phyloP scores from a whole-genome alignment of 2,113 vertebrate species.

The Chiloscyllium plagiosum region DNA sequence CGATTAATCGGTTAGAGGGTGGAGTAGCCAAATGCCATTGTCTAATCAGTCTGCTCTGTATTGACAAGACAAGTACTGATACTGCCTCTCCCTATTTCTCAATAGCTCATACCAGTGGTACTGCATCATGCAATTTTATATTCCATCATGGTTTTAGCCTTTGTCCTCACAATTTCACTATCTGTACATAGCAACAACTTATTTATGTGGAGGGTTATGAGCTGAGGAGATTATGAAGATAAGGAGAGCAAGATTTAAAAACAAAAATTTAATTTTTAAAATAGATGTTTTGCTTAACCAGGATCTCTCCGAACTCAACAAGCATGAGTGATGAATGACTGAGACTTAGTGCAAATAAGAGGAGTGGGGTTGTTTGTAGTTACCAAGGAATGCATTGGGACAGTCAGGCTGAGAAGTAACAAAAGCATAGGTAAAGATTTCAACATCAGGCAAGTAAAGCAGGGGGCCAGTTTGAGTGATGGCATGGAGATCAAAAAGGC shows the following conservation, averaged over 20 bases:
- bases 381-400: background rate
- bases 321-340: background rate
- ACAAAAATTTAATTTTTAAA: background rate
- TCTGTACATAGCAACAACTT: background rate
- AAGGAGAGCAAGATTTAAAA: background rate
- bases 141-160: background rate
- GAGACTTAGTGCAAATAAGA: background rate
- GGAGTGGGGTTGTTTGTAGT: background rate
- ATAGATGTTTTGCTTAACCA: background rate
- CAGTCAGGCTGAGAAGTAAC: background rate
- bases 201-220: background rate
- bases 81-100: constrained; percentile 30
- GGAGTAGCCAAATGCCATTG: background rate
- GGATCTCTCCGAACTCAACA: background rate
- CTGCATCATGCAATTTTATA: background rate
- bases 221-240: background rate
- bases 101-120: background rate
- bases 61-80: background rate
- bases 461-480: background rate
- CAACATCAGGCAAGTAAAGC: background rate
- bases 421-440: background rate
- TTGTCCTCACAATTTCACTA: background rate
- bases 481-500: background rate
- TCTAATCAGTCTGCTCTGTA: background rate
- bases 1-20: background rate